Base-by-base conservation (phyloP, 2,888 invertebrate species). In the Sepioteuthis lessoniana region DNA sequence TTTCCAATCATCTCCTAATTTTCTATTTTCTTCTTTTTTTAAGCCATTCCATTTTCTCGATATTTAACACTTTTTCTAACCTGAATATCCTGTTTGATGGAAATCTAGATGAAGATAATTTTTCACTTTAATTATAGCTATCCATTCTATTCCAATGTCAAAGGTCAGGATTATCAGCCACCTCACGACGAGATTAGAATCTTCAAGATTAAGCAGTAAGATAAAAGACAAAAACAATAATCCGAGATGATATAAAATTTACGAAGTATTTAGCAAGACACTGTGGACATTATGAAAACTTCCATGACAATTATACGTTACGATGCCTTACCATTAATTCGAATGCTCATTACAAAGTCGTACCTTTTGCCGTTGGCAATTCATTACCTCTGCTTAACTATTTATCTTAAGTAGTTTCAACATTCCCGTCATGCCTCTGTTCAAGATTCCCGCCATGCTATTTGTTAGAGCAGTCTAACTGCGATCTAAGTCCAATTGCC, bases 51-150 rank as follows among this genome's bases (percentile, higher is more conserved):
- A 42, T 42, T 55, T 25, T 55, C 76, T 19, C 16, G 13, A 76
- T 76, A 76, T n/a, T 76, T 76, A 76, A 76, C 76, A 76, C 76
- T n/a, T 76, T n/a, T 76, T 76, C 76, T 31, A 76, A 76, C n/a
- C n/a, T n/a, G n/a, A 31, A 31, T n/a, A 13, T 76, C 76, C 76
- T n/a, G n/a, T 1, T 76, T n/a, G 1, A 10, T 76, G n/a, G 7
- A n/a, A 76, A 76, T 76, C 76, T n/a, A 76, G 76, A 10, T 7
- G 3, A n/a, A 13, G 8, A n/a, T 76, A n/a, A n/a, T 76, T n/a
- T 76, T 13, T 25, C 8, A n/a, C n/a, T n/a, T 76, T 76, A 76
- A 76, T 76, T 31, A 76, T 76, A 76, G 76, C n/a, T 76, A n/a
- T n/a, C 31, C 21, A 31, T 76, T n/a, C 76, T n/a, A n/a, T n/a